A percentile compares a stretch with the other conserved stretches of the same genome.
Evolutionary conservation across 2,888 invertebrate species (phyloP).

Genomic region (Amblyteles armatorius): DNA sequence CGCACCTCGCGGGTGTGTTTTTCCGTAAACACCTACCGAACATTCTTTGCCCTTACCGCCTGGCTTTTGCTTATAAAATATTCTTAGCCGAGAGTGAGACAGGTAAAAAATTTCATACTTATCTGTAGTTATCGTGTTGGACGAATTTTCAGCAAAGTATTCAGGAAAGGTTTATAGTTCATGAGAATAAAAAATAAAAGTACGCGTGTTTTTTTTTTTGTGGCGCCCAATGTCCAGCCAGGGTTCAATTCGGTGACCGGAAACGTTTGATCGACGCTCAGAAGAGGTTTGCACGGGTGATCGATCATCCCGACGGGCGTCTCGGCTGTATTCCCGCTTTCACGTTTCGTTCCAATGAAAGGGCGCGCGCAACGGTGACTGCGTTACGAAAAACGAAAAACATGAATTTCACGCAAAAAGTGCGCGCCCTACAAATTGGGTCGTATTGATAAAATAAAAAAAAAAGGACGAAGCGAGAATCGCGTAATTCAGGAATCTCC

Average conservation of each 20-base stretch:
- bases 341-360: slow-evolving; percentile 28
- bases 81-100: too few species aligned
- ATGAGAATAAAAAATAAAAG: neutral
- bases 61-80: too few species aligned
- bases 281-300: slow-evolving; percentile 24
- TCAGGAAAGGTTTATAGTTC: too few species aligned
- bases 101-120: too few species aligned
- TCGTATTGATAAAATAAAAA: slow-evolving; percentile 66
- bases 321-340: slow-evolving; percentile 35
- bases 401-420: slow-evolving; percentile 61
- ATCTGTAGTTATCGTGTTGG: too few species aligned
- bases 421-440: slow-evolving; percentile 66
- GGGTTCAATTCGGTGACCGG: slow-evolving; percentile 28
- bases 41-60: too few species aligned
- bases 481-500: slow-evolving; percentile 50
- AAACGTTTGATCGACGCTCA: slow-evolving; percentile 31
- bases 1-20: too few species aligned
- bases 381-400: slow-evolving; percentile 36
- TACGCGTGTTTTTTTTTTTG: neutral
- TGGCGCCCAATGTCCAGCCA: neutral
- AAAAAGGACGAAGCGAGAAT: slow-evolving; percentile 32
- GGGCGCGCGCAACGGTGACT: slow-evolving; percentile 33
- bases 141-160: too few species aligned
- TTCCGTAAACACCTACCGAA: too few species aligned
- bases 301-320: slow-evolving; percentile 60